phyloP scores from a whole-genome alignment of 2,888 invertebrate species.

The Diadegma fenestrale region DNA sequence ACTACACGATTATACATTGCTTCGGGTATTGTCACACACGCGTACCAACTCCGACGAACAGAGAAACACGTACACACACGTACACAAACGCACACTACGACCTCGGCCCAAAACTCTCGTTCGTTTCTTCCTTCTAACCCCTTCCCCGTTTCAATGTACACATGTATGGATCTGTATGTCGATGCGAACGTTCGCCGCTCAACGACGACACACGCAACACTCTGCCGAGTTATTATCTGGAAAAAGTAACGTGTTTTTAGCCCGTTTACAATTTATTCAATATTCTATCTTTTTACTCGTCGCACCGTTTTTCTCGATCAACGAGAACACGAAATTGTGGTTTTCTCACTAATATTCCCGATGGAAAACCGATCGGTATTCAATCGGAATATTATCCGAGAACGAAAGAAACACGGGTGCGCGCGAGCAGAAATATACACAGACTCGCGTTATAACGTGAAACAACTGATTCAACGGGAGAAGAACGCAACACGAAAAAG shows the following conservation, averaged over 20 bases:
- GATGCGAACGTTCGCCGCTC: conserved; percentile 30
- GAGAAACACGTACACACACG: conserved; percentile 8
- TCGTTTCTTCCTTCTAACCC: conserved; percentile 49
- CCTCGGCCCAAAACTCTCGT: conserved; percentile 67
- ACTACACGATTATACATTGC: conserved; percentile 82
- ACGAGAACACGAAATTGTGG: conserved; percentile 16
- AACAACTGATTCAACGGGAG: conserved; percentile 82
- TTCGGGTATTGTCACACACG: conserved; percentile 80
- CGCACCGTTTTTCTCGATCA: conserved; percentile 35
- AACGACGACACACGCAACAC: conserved; percentile 38
- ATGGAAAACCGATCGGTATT: background rate
- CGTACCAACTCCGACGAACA: conserved; percentile 41
- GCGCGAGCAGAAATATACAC: conserved; percentile 74
- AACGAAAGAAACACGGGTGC: conserved; percentile 62
- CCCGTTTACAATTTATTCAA: background rate
- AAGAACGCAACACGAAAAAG: conserved; percentile 69
- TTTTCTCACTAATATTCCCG: conserved; percentile 29
- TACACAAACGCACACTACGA: conserved; percentile 56
- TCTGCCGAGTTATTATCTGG: conserved; percentile 38
- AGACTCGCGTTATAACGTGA: conserved; percentile 80
- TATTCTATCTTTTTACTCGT: conserved; percentile 2
- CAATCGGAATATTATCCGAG: conserved; percentile 14
- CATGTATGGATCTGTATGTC: background rate
- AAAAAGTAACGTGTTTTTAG: conserved; percentile 37
- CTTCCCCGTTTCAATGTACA: background rate